phyloP scores from a whole-genome alignment of 2,888 invertebrate genomes.

The Incurvaria masculella region DNA sequence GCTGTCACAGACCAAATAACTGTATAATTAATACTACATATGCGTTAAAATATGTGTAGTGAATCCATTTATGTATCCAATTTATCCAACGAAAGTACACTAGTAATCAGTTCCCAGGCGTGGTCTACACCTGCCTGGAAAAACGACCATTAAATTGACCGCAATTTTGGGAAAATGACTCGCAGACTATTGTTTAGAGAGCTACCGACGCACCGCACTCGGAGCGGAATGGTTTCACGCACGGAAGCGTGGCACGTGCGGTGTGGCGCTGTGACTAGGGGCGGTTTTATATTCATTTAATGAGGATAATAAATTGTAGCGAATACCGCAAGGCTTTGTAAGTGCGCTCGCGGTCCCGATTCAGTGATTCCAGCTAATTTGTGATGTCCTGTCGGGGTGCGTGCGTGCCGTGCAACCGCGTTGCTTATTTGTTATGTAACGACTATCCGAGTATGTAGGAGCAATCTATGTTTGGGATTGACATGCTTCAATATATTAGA shows the following conservation, averaged over 20 bases:
- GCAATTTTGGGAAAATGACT: neutral
- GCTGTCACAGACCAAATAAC: no score
- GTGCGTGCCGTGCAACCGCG: neutral
- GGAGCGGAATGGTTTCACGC: neutral
- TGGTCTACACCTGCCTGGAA: neutral
- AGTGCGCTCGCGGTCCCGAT: slow-evolving; percentile 28
- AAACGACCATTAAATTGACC: neutral
- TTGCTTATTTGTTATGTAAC: neutral
- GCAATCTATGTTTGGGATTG: no score
- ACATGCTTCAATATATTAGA: no score
- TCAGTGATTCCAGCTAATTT: slow-evolving; percentile 43
- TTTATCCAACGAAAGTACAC: neutral
- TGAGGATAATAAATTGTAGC: slow-evolving; percentile 44
- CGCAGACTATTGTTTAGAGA: neutral
- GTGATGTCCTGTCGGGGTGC: slow-evolving; percentile 38
- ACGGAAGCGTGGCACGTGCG: slow-evolving; percentile 37
- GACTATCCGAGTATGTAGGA: no score
- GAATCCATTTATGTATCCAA: no score
- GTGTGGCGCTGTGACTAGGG: slow-evolving; percentile 47
- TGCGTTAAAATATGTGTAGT: no score
- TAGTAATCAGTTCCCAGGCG: neutral
- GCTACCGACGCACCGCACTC: neutral
- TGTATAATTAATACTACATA: no score
- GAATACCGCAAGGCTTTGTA: slow-evolving; percentile 32
- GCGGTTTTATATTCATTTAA: slow-evolving; percentile 50